Evolutionary conservation across 2,888 invertebrate genomes (phyloP), one percentile per base, ranked within the genome.

Genomic region (Synanthedon tipuliformis): DNA sequence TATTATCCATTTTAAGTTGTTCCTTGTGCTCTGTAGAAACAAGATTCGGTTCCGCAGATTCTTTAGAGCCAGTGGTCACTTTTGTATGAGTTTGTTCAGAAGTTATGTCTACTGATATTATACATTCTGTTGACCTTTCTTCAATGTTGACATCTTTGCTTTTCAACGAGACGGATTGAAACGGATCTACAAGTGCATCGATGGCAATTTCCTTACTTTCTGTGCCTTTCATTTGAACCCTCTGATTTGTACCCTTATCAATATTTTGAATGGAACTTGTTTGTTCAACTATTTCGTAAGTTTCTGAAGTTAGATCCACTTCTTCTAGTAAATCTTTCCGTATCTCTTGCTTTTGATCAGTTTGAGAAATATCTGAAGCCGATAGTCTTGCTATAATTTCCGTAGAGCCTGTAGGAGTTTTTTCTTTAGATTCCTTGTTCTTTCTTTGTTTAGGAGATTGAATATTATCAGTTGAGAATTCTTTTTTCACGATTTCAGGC

Each of bases 341-440:
- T 34, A 34, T 34, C 10, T 34, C 10, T 34, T 45, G n/a, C n/a
- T 15, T 45, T 45, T 45, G 48, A 15, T 45, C 48, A 15, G 3
- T 16, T 45, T 34, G 34, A 34, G 34, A 34, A 45, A 45, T 45
- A 45, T 13, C n/a, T 45, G n/a, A n/a, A n/a, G n/a, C 15, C n/a
- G 13, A 45, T 45, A 45, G 45, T n/a, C 3, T 7, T n/a, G 5
- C 0, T 45, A 45, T 12, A n/a, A 12, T 15, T 45, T 13, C 15
- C 12, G 15, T 45, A 13, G 15, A 45, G 15, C 12, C 15, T 15
- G 3, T 5, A 45, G 1, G n/a, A 15, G n/a, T 51, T 61, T 13
- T 61, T 48, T 59, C 67, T 61, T 73, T 76, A 52, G 53, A 58
- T 49, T 51, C 51, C 63, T 71, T 77, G 62, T 66, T 75, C 61